A percentile compares a stretch with the other conserved stretches of the same genome.
phyloP scores from a whole-genome alignment of 1,140 invertebrate genomes.

The Hyposmocoma kahamanoa region DNA sequence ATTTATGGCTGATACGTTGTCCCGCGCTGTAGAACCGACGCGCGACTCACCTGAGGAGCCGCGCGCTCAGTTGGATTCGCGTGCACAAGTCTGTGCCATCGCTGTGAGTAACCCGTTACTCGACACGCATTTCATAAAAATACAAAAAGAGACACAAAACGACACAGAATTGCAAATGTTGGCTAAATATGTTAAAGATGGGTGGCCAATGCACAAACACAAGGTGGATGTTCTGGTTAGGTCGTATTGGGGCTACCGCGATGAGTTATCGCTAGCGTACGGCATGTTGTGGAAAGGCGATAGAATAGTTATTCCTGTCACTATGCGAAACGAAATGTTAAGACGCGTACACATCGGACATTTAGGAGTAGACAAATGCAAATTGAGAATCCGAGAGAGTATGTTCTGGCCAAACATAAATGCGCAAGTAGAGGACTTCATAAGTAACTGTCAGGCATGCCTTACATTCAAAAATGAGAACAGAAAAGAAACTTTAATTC shows the following conservation, averaged over 20 bases:
- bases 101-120: background rate
- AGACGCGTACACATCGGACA: background rate
- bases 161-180: background rate
- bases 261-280: background rate
- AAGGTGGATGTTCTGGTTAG: background rate
- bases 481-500: background rate
- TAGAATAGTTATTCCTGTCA: background rate
- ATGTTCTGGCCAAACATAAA: background rate
- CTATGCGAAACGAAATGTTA: background rate
- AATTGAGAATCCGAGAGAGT: background rate
- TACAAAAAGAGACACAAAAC: background rate
- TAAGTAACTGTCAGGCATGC: background rate
- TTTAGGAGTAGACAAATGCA: background rate
- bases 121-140: background rate
- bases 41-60: background rate
- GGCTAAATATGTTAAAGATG: background rate
- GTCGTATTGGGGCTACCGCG: background rate
- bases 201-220: background rate
- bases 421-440: background rate
- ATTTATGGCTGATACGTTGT: conserved; percentile 8
- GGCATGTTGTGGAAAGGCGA: background rate
- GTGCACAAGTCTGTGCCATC: background rate
- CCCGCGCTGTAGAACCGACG: background rate
- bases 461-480: background rate
- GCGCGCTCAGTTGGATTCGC: background rate